These are phyloP conservation scores for Gallinago solitaria DNA, from an alignment of 2,797 vertebrate species.

Conservation along the genomic window DNA sequence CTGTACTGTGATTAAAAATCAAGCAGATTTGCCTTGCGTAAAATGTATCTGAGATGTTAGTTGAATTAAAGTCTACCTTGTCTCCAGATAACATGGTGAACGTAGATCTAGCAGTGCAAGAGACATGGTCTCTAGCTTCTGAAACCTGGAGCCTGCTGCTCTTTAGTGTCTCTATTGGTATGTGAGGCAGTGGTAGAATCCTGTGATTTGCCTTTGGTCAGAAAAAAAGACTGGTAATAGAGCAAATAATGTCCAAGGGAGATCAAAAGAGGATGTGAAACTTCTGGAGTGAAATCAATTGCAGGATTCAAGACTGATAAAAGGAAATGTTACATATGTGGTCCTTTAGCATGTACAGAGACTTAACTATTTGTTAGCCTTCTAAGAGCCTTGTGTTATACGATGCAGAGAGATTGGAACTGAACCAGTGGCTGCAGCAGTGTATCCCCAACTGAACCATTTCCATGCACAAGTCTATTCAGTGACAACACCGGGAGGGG, in stretches of 20 bases:
- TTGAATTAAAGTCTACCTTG: neutral
- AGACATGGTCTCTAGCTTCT: neutral
- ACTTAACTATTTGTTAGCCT: neutral
- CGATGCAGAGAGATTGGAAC: neutral
- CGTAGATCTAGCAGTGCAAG: neutral
- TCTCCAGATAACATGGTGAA: neutral
- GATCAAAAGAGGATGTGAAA: conserved; percentile 14
- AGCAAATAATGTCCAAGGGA: neutral
- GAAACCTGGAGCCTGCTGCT: neutral
- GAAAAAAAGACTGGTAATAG: neutral
- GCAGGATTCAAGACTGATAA: neutral
- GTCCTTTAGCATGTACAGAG: neutral
- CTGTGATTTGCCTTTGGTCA: neutral
- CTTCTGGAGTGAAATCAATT: neutral
- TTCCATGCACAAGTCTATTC: neutral
- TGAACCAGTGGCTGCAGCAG: neutral
- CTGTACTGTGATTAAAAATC: neutral
- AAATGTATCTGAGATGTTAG: neutral
- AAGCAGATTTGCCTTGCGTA: neutral
- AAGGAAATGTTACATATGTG: neutral
- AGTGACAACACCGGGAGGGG: neutral
- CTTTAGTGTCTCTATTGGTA: neutral
- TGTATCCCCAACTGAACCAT: neutral
- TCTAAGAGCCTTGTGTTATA: neutral
- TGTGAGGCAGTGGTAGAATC: neutral